These are phyloP conservation scores for Drosophila mauritiana DNA, from an alignment of 1,140 invertebrate species.

Conservation along the genomic window DNA sequence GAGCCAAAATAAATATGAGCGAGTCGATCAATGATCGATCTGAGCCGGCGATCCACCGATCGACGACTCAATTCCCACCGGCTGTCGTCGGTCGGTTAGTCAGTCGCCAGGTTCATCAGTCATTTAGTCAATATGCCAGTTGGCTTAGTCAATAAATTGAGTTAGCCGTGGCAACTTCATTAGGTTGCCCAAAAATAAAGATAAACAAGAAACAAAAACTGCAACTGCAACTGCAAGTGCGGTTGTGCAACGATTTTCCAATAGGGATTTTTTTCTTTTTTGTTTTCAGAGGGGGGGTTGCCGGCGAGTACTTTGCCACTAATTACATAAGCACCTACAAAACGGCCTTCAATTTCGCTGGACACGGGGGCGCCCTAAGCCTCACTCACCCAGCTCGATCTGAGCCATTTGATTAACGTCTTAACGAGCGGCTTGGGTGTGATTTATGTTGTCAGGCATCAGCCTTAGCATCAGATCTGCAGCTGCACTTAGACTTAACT, in stretches of 20 bases:
- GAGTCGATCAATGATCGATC: conserved; percentile 36
- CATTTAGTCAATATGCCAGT: conserved; percentile 65
- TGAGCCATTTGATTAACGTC: conserved; percentile 78
- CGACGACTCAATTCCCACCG: conserved; percentile 72
- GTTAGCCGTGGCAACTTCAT: conserved; percentile 66
- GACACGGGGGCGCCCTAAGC: conserved; percentile 46
- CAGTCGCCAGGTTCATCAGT: conserved; percentile 51
- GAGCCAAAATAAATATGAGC: conserved; percentile 67
- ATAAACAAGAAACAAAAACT: conserved; percentile 40
- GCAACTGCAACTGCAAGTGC: conserved; percentile 28
- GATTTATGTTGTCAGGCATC: conserved; percentile 69
- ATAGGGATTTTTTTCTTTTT: conserved; percentile 18
- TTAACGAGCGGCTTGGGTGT: conserved; percentile 72
- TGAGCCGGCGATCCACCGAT: neutral
- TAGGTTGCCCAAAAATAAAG: conserved; percentile 65
- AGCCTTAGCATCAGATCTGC: conserved; percentile 15
- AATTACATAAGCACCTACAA: conserved; percentile 74
- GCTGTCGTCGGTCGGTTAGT: conserved; percentile 43
- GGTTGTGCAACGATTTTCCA: conserved; percentile 60
- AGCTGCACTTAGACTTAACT: conserved; percentile 47
- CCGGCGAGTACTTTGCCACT: conserved; percentile 48
- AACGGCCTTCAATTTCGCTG: conserved; percentile 68
- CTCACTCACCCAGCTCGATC: conserved; percentile 22
- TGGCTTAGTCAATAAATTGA: conserved; percentile 75
- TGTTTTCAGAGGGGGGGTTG: neutral